A percentile compares a stretch with the other conserved stretches of the same genome.
phyloP scores from a whole-genome alignment of 2,888 invertebrate genomes.

The Polylopha cassiicola region DNA sequence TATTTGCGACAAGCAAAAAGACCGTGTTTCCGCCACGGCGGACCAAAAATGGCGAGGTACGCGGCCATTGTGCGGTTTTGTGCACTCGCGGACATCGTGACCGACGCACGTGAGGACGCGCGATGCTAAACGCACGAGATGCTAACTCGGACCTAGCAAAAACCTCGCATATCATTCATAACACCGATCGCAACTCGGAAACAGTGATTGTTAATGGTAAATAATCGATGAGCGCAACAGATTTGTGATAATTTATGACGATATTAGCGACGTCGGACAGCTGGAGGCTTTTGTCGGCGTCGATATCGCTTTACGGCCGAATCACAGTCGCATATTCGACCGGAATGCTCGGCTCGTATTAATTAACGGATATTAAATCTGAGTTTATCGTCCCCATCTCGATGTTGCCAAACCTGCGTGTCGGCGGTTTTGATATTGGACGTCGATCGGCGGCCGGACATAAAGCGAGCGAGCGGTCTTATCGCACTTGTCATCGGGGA shows the following conservation, averaged over 20 bases:
- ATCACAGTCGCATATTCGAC: constrained; percentile 66
- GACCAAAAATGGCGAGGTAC: constrained; percentile 52
- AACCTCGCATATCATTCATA: constrained; percentile 14
- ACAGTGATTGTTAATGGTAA: constrained; percentile 28
- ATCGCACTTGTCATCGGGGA: constrained; percentile 70
- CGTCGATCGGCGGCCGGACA: constrained; percentile 46
- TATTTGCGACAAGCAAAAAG: constrained; percentile 54
- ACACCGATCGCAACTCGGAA: constrained; percentile 13
- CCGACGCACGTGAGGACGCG: constrained; percentile 55
- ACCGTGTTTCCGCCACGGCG: constrained; percentile 47
- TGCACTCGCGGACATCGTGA: constrained; percentile 31
- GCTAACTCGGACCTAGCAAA: constrained; percentile 27
- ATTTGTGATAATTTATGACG: constrained; percentile 75
- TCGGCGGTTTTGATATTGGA: constrained; percentile 61
- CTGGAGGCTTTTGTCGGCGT: constrained; percentile 65
- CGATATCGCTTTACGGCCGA: constrained; percentile 64
- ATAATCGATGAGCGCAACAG: constrained; percentile 58
- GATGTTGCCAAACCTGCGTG: constrained; percentile 71
- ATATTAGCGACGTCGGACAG: constrained; percentile 71
- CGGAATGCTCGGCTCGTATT: constrained; percentile 72
- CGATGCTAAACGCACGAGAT: constrained; percentile 30
- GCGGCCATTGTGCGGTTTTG: constrained; percentile 56
- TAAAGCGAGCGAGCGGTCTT: constrained; percentile 55
- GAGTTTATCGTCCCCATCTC: constrained; percentile 73
- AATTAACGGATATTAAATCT: constrained; percentile 76